phyloP scores from a whole-genome alignment of 2,113 vertebrate species.

The Ondatra zibethicus region DNA sequence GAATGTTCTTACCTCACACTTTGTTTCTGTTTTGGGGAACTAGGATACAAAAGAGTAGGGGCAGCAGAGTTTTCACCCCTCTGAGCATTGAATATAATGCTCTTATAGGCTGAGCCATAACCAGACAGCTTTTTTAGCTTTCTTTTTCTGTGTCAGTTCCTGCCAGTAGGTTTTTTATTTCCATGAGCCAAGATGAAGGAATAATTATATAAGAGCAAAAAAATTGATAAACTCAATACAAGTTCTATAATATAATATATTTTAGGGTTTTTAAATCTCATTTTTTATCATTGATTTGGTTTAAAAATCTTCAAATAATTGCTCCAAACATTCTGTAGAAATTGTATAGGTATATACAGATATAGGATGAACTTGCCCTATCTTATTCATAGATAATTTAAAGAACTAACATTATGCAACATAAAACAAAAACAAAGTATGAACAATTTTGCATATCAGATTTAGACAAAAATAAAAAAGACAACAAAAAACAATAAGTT shows the following conservation, averaged over 20 bases:
- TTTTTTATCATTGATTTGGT: background rate
- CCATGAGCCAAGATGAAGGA: background rate
- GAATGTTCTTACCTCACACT: background rate
- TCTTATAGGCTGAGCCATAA: background rate
- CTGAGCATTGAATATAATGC: background rate
- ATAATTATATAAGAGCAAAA: background rate
- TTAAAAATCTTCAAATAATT: slow-evolving; percentile 27
- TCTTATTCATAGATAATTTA: background rate
- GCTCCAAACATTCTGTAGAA: background rate
- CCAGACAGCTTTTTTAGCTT: background rate
- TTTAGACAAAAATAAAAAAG: slow-evolving; percentile 25
- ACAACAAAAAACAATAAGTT: background rate
- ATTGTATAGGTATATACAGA: background rate
- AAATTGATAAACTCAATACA: background rate
- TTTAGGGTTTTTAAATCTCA: background rate
- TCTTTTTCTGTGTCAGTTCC: background rate
- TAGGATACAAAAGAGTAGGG: background rate
- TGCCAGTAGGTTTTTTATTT: background rate
- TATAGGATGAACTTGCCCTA: background rate
- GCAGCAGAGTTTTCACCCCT: background rate
- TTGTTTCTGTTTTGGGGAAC: background rate
- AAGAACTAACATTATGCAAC: background rate
- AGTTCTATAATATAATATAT: background rate
- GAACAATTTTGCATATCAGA: background rate
- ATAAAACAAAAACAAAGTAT: background rate